phyloP scores from a whole-genome alignment of 2,113 vertebrate genomes.

The Larimichthys polyactis region DNA sequence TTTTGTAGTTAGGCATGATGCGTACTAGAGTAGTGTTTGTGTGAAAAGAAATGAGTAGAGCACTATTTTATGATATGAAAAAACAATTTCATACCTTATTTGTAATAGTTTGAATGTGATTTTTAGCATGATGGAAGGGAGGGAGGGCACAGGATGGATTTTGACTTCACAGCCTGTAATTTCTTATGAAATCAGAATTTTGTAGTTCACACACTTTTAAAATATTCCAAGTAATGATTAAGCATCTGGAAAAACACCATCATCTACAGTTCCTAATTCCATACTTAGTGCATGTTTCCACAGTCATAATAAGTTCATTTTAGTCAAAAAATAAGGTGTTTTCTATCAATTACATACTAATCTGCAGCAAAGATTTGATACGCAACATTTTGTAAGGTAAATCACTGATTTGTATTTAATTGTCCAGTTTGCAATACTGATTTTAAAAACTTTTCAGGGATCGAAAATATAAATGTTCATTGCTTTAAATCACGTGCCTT shows the following conservation, averaged over 20 bases:
- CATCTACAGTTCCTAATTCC: background rate
- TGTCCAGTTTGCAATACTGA: conserved; percentile 54
- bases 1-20: conserved; percentile 68
- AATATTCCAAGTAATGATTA: background rate
- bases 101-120: conserved; percentile 52
- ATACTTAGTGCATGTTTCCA: conserved; percentile 21
- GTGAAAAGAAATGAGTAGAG: conserved; percentile 16
- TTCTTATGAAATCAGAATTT: conserved; percentile 31
- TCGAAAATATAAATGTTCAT: conserved; percentile 35
- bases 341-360: conserved; percentile 8
- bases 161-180: conserved; percentile 24
- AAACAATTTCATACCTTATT: conserved; percentile 50
- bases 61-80: conserved; percentile 41
- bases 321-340: background rate
- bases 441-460: conserved; percentile 66
- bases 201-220: conserved; percentile 18
- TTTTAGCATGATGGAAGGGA: conserved; percentile 39
- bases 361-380: conserved; percentile 56
- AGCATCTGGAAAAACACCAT: background rate
- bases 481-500: conserved; percentile 82
- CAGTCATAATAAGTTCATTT: background rate
- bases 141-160: background rate
- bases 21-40: conserved; percentile 45
- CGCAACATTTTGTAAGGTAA: conserved; percentile 31
- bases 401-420: conserved; percentile 47